Evolutionary conservation across 2,888 invertebrate species (phyloP).

Genomic region (Alviniconcha strummeri): DNA sequence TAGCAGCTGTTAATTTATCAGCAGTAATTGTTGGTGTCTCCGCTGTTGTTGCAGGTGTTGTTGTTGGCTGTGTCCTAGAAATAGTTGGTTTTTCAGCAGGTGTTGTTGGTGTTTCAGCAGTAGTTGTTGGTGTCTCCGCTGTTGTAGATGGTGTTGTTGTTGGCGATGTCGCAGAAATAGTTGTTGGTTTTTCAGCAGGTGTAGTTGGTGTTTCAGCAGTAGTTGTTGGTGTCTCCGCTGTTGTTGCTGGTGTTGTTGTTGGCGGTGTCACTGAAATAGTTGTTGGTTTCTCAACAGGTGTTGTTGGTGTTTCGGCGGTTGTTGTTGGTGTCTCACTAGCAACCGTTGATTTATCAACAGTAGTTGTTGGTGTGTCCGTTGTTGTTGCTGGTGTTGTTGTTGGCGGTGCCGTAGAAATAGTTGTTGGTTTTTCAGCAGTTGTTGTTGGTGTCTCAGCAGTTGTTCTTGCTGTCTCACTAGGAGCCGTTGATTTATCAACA

Average conservation of each 20-base stretch:
- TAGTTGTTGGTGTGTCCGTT: not conserved
- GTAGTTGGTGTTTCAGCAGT: not conserved
- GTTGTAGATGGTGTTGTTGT: not conserved
- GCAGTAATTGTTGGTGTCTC: not conserved
- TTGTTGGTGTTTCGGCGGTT: not conserved
- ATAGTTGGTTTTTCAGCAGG: not conserved
- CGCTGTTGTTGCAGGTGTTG: slow-evolving; percentile 1
- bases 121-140: not conserved
- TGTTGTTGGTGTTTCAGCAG: not conserved
- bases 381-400: not conserved
- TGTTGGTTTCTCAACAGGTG: not conserved
- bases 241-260: not conserved
- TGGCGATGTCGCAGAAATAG: not conserved
- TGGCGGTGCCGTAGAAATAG: not conserved
- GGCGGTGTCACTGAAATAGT: no score
- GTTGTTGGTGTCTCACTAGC: not conserved
- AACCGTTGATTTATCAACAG: not conserved
- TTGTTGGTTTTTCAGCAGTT: not conserved
- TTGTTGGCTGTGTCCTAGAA: not conserved
- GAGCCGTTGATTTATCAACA: not conserved
- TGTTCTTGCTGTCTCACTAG: not conserved
- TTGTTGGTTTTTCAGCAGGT: not conserved
- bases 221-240: not conserved
- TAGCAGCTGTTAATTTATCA: not conserved
- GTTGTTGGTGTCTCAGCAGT: not conserved